These are phyloP conservation scores for Drosophila monieri DNA, from an alignment of 2,888 invertebrate genomes.

Conservation along the genomic window DNA sequence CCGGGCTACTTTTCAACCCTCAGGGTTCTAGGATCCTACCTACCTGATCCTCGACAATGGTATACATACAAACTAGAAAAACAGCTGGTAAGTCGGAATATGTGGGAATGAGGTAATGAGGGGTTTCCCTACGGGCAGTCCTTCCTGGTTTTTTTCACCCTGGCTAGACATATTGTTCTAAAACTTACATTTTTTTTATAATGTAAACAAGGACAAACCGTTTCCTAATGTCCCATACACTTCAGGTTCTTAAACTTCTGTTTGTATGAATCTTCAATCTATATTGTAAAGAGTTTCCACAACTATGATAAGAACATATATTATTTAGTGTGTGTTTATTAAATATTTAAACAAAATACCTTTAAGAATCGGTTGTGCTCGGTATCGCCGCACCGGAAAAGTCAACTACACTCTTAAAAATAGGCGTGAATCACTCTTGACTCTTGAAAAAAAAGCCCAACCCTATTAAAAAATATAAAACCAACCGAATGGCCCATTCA, in stretches of 20 bases:
- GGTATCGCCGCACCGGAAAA: constrained; percentile 15
- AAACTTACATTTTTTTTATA: neutral
- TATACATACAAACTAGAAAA: constrained; percentile 29
- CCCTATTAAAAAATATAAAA: constrained; percentile 9
- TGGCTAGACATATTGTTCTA: neutral
- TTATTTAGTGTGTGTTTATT: too few species aligned
- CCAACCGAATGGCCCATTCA: constrained; percentile 33
- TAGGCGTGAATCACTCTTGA: constrained; percentile 16
- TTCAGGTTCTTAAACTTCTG: too few species aligned
- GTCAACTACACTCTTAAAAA: neutral
- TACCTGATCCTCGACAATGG: constrained; percentile 52
- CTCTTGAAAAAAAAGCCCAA: constrained; percentile 11
- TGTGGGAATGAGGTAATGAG: constrained; percentile 17
- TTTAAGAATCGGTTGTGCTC: neutral
- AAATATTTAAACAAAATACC: neutral
- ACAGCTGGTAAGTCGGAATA: constrained; percentile 5
- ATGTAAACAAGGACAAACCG: too few species aligned
- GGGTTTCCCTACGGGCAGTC: constrained; percentile 37
- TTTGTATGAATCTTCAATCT: too few species aligned
- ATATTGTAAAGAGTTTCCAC: too few species aligned
- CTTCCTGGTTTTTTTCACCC: neutral
- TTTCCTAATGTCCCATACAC: neutral
- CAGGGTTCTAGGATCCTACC: constrained; percentile 24
- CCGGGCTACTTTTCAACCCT: constrained; percentile 53
- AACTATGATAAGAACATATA: too few species aligned